phyloP scores from a whole-genome alignment of 2,888 invertebrate species.

The Agonopterix subpropinquella region DNA sequence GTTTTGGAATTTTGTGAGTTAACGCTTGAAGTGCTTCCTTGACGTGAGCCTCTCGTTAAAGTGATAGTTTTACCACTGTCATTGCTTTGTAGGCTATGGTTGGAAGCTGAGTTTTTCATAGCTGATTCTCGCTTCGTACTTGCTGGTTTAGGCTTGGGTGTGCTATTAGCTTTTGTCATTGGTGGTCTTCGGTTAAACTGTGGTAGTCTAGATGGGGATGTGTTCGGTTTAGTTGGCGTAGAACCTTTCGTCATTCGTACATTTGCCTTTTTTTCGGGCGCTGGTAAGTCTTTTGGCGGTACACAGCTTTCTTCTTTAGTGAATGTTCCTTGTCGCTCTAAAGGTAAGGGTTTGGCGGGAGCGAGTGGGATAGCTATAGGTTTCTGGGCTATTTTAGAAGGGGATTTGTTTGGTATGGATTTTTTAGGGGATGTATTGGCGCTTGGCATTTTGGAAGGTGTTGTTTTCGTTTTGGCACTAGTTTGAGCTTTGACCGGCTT shows the following conservation, averaged over 20 bases:
- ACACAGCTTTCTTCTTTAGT: slow-evolving; percentile 85
- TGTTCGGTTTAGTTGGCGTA: slow-evolving; percentile 46
- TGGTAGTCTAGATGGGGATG: slow-evolving; percentile 63
- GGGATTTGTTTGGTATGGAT: slow-evolving; percentile 40
- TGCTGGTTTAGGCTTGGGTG: slow-evolving; percentile 28
- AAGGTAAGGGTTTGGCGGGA: slow-evolving; percentile 59
- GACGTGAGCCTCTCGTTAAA: slow-evolving; percentile 46
- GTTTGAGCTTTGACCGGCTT: slow-evolving; percentile 38
- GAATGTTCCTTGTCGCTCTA: slow-evolving; percentile 93
- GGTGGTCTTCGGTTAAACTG: slow-evolving; percentile 45
- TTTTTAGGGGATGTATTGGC: slow-evolving; percentile 58
- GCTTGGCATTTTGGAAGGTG: slow-evolving; percentile 35
- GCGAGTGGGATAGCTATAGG: slow-evolving; percentile 34
- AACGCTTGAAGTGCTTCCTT: slow-evolving; percentile 73
- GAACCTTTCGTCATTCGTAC: slow-evolving; percentile 33
- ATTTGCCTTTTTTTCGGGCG: slow-evolving; percentile 41
- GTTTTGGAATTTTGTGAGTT: slow-evolving; percentile 75
- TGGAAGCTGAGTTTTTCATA: slow-evolving; percentile 71
- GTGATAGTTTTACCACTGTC: slow-evolving; percentile 65
- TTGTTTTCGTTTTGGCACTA: slow-evolving; percentile 47
- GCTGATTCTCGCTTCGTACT: slow-evolving; percentile 36
- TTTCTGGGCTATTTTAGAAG: slow-evolving; percentile 39
- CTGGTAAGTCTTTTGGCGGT: slow-evolving; percentile 49
- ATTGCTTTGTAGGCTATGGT: slow-evolving; percentile 73
- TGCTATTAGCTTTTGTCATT: slow-evolving; percentile 34